phyloP scores from a whole-genome alignment of 2,797 vertebrate species.

The Meriones psammophilus region DNA sequence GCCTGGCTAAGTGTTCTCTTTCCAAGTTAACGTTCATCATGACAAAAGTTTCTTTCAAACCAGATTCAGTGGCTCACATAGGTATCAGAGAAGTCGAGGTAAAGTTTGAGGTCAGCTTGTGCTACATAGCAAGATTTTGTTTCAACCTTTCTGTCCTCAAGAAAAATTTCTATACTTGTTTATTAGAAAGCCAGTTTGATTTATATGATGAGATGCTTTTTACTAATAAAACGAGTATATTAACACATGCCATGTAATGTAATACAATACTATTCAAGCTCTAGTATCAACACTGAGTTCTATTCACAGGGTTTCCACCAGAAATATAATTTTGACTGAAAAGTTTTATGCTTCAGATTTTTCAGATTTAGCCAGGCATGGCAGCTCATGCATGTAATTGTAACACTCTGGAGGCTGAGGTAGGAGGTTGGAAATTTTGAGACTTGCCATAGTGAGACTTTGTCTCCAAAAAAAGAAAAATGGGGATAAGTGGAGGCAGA shows the following conservation, averaged over 20 bases:
- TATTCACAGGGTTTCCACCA: slow-evolving; percentile 39
- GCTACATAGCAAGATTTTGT: not conserved
- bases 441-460: not conserved
- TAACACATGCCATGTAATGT: not conserved
- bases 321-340: not conserved
- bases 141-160: not conserved
- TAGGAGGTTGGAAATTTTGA: not conserved
- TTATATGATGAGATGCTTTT: slow-evolving; percentile 49
- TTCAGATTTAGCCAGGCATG: slow-evolving; percentile 25
- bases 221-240: slow-evolving; percentile 53
- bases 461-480: not conserved
- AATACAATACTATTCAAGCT: slow-evolving; percentile 9
- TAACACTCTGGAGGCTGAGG: not conserved
- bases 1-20: not conserved
- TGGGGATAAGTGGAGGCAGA: not conserved
- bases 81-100: not conserved
- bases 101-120: not conserved
- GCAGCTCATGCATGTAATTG: not conserved
- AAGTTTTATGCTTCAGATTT: slow-evolving; percentile 33
- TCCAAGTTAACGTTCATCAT: not conserved
- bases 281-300: slow-evolving; percentile 38
- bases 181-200: slow-evolving; percentile 16
- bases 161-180: not conserved
- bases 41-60: not conserved
- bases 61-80: not conserved